Conservation (phyloP, 2,797 vertebrate genomes). For the Glossophaga mutica region DNA sequence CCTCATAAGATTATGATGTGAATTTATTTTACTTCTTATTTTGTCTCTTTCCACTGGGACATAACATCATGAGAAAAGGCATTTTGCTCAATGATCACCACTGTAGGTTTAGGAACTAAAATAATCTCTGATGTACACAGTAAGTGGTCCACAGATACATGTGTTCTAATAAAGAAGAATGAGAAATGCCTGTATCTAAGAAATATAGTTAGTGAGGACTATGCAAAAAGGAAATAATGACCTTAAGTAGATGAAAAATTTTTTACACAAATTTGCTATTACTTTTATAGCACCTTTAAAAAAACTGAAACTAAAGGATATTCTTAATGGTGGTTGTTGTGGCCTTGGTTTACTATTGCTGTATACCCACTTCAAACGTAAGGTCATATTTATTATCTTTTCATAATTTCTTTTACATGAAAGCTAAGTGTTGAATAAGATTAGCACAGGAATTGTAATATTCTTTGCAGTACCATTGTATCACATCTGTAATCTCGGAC, state of each 20-base stretch:
- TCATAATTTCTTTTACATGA: neutral
- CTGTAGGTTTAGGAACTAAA: neutral
- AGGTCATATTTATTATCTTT: neutral
- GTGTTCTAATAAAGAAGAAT: neutral
- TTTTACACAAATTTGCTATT: neutral
- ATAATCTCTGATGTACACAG: neutral
- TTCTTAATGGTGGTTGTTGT: neutral
- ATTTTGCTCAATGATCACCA: neutral
- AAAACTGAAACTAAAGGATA: neutral
- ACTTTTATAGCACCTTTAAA: neutral
- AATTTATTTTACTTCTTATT: neutral
- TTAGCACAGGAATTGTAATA: neutral
- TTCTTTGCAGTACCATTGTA: neutral
- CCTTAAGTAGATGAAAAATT: neutral
- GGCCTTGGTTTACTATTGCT: neutral
- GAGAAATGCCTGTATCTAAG: neutral
- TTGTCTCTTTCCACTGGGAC: neutral
- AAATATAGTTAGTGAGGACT: neutral
- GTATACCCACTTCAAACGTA: neutral
- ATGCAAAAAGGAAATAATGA: neutral
- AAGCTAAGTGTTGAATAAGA: neutral
- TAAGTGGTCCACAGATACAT: neutral
- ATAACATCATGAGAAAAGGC: neutral
- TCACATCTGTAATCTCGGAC: neutral
- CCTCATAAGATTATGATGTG: neutral